These are phyloP conservation scores for Poecilia latipinna DNA, from an alignment of 2,113 vertebrate species.

Conservation along the genomic window DNA sequence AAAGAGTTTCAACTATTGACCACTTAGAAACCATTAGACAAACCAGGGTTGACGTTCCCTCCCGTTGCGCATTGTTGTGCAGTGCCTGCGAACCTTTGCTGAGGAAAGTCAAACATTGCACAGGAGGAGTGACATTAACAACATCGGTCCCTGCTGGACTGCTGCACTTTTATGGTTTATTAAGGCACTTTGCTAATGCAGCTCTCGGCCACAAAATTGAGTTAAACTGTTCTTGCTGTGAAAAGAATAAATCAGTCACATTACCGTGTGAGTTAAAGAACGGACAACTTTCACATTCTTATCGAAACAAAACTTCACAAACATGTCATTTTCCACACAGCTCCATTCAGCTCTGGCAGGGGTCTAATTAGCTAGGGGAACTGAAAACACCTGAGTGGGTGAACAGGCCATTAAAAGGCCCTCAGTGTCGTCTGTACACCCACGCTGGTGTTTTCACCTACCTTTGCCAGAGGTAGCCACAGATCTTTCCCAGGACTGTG, in stretches of 20 bases:
- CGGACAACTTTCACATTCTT: conserved; percentile 2
- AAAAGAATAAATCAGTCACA: background rate
- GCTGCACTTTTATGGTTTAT: conserved; percentile 6
- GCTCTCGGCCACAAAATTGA: background rate
- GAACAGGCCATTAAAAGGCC: conserved; percentile 9
- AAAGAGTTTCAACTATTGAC: background rate
- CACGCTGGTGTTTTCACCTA: conserved; percentile 19
- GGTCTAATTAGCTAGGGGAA: conserved; percentile 1
- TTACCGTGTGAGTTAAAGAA: background rate
- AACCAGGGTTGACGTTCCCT: conserved; percentile 1
- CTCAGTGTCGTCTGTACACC: background rate
- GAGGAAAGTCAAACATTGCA: background rate
- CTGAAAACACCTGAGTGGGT: conserved; percentile 17
- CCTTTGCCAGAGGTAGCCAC: conserved; percentile 2
- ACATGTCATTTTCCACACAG: background rate
- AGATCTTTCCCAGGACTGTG: conserved; percentile 11
- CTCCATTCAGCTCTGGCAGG: background rate
- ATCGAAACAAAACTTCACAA: background rate
- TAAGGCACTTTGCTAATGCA: background rate
- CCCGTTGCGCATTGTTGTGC: background rate
- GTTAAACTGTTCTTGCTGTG: background rate
- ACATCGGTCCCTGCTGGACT: conserved; percentile 5
- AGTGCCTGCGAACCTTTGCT: conserved; percentile 1
- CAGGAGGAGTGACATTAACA: conserved; percentile 23
- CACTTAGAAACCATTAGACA: background rate